These are phyloP conservation scores for Choloepus didactylus DNA, from an alignment of 2,797 vertebrate genomes.

Conservation along the genomic window DNA sequence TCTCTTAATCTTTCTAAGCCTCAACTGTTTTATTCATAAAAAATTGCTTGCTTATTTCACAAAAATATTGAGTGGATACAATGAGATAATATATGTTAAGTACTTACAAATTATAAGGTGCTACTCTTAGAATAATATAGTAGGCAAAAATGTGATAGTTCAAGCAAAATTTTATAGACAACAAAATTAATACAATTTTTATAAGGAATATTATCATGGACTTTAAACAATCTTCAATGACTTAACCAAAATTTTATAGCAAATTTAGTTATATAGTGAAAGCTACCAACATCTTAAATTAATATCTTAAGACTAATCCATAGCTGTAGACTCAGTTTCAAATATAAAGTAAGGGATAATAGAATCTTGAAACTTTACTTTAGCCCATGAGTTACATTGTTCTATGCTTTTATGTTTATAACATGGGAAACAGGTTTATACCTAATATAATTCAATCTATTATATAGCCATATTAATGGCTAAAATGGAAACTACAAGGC, in stretches of 20 bases:
- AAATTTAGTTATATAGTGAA: conserved; percentile 50
- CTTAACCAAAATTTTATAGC: conserved; percentile 27
- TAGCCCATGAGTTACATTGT: conserved; percentile 47
- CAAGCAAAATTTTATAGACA: conserved; percentile 40
- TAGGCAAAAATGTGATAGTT: conserved; percentile 27
- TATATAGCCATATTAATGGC: conserved; percentile 24
- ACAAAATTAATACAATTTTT: conserved; percentile 62
- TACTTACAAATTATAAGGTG: conserved; percentile 20
- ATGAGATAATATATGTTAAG: conserved; percentile 50
- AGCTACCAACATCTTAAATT: conserved; percentile 52
- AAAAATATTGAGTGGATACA: conserved; percentile 39
- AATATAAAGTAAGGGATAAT: not conserved
- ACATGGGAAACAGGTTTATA: conserved; percentile 27
- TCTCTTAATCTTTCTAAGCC: conserved; percentile 29
- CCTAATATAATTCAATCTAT: not conserved
- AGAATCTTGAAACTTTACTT: not conserved
- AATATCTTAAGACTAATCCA: conserved; percentile 10
- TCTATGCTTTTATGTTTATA: conserved; percentile 33
- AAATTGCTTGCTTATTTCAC: conserved; percentile 36
- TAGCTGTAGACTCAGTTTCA: not conserved
- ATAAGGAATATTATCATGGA: conserved; percentile 49
- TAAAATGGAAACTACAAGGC: conserved; percentile 31
- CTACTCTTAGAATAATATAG: conserved; percentile 55
- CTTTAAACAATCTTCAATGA: conserved; percentile 57
- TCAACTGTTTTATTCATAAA: conserved; percentile 45